Conservation (phyloP, 2,113 vertebrate genomes). For the Syrmaticus mikado region DNA sequence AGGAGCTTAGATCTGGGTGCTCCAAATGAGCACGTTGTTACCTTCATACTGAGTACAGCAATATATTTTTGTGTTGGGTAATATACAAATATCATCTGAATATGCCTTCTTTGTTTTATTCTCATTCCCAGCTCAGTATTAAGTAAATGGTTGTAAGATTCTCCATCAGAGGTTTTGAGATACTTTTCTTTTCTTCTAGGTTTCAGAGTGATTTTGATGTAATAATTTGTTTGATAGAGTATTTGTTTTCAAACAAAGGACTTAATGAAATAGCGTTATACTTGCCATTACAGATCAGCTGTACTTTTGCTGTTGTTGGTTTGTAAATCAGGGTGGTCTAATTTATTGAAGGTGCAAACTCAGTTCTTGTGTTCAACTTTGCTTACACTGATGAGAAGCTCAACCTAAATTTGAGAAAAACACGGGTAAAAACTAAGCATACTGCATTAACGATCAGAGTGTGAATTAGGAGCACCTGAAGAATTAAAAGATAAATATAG, state of each 20-base stretch:
- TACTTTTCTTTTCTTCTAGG: background rate
- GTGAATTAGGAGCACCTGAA: background rate
- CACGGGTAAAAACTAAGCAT: background rate
- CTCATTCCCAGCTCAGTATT: background rate
- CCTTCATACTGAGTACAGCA: background rate
- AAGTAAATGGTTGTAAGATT: background rate
- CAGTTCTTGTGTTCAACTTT: background rate
- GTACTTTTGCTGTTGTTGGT: background rate
- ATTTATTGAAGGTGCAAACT: background rate
- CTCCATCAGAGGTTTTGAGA: background rate
- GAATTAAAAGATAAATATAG: background rate
- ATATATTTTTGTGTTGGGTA: background rate
- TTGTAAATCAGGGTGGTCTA: background rate
- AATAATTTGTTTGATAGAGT: background rate
- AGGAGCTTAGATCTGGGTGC: background rate
- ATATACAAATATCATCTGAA: background rate
- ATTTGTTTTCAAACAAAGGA: background rate
- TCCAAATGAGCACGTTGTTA: background rate
- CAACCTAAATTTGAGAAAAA: background rate
- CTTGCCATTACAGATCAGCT: background rate
- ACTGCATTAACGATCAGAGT: background rate
- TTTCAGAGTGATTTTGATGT: background rate
- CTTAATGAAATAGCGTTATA: rapidly evolving
- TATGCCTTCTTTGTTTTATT: background rate
- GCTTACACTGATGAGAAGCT: background rate